These are phyloP conservation scores for Pithys albifrons DNA, from an alignment of 2,113 vertebrate genomes.

Conservation along the genomic window DNA sequence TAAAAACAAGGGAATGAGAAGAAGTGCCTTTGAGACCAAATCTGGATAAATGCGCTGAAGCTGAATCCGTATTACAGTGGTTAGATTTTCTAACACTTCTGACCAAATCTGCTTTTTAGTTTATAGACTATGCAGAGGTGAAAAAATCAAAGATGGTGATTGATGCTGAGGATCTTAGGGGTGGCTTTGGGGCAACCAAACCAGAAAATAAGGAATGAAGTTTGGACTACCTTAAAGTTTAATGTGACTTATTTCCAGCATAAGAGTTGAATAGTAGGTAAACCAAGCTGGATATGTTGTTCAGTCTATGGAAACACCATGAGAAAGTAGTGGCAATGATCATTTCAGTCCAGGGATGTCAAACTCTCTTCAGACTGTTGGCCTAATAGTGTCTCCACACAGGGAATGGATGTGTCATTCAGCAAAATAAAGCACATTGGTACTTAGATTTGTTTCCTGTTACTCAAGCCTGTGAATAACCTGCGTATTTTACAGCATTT, in stretches of 20 bases:
- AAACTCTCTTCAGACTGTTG: background rate
- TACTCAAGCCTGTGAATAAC: background rate
- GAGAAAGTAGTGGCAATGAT: background rate
- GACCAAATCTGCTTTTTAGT: background rate
- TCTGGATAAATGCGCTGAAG: background rate
- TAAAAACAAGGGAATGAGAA: background rate
- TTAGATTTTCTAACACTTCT: background rate
- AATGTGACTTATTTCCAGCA: background rate
- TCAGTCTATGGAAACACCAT: background rate
- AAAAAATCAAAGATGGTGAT: background rate
- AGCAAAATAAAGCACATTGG: background rate
- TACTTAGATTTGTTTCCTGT: background rate
- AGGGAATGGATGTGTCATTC: background rate
- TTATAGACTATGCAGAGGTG: background rate
- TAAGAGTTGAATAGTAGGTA: background rate
- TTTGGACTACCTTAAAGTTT: background rate
- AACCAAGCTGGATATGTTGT: background rate
- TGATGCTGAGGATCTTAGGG: background rate
- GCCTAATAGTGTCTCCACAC: background rate
- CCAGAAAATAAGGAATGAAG: background rate
- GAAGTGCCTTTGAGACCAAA: background rate
- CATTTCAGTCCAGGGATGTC: background rate
- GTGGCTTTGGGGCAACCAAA: background rate
- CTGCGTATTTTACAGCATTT: background rate
- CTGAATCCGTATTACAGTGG: background rate